Conservation (phyloP, 2,888 invertebrate genomes). For the Caenorhabditis afra region DNA sequence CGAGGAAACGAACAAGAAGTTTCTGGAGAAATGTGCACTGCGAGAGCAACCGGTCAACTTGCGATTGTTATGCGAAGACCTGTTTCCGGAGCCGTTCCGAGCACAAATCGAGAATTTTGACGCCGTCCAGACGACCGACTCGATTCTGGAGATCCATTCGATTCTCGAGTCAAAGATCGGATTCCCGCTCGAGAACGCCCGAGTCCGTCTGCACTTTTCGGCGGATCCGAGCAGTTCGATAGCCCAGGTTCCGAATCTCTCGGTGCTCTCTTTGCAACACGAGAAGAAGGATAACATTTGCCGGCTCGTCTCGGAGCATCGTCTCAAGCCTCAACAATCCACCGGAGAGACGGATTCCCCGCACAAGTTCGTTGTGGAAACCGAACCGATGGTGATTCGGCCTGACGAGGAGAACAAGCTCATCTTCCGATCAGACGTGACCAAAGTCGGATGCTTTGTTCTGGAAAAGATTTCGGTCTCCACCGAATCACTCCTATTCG, state of each 20-base stretch:
- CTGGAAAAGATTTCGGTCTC: conserved; percentile 37
- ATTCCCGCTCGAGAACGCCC: conserved; percentile 35
- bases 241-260: conserved; percentile 29
- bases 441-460: conserved; percentile 52
- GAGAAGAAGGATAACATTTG: conserved; percentile 56
- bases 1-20: conserved; percentile 15
- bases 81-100: background rate
- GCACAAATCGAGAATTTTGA: conserved; percentile 43
- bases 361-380: conserved; percentile 1
- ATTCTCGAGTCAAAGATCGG: conserved; percentile 31
- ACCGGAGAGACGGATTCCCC: background rate
- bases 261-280: conserved; percentile 41
- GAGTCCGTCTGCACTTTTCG: conserved; percentile 32
- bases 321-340: conserved; percentile 3
- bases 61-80: conserved; percentile 9
- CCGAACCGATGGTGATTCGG: background rate
- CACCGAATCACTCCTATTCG: conserved; percentile 17
- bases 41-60: conserved; percentile 13
- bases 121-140: conserved; percentile 51
- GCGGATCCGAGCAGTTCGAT: conserved; percentile 21
- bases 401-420: conserved; percentile 22
- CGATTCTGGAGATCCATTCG: conserved; percentile 16
- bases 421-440: conserved; percentile 28
- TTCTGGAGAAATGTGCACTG: conserved; percentile 18
- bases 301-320: conserved; percentile 39